Conservation (phyloP, 2,797 vertebrate genomes). For the Acanthurus tractus region DNA sequence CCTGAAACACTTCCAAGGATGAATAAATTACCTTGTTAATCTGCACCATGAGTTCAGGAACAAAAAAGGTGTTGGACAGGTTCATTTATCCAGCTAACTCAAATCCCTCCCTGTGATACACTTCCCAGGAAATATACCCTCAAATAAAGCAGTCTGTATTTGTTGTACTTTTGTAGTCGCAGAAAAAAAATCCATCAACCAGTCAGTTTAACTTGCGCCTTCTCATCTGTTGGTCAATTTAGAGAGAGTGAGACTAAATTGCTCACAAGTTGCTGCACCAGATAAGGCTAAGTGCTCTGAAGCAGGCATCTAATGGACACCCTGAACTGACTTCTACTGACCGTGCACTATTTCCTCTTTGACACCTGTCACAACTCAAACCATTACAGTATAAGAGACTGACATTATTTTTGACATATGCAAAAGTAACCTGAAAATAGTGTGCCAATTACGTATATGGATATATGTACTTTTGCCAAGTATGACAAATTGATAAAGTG, state of each 20-base stretch:
- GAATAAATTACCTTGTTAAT: background rate
- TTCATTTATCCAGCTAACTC: background rate
- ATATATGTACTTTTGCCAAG: too few relatives aligned
- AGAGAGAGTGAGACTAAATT: constrained; percentile 14
- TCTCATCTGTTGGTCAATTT: constrained; percentile 12
- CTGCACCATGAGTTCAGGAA: background rate
- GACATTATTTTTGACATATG: background rate
- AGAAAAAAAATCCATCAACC: constrained; percentile 16
- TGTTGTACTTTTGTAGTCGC: background rate
- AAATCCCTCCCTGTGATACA: background rate
- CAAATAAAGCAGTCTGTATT: too few relatives aligned
- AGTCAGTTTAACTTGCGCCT: background rate
- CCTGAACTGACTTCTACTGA: constrained; percentile 6
- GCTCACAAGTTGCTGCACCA: background rate
- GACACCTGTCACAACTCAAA: background rate
- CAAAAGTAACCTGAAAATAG: background rate
- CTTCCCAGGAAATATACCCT: background rate
- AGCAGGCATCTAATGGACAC: constrained; percentile 14
- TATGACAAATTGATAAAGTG: too few relatives aligned
- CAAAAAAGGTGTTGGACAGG: background rate
- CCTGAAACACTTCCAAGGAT: background rate
- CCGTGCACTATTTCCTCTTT: constrained; percentile 9
- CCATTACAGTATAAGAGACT: background rate
- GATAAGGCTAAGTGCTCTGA: constrained; percentile 16
- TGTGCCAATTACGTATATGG: too few relatives aligned